Evolutionary conservation across 1,140 invertebrate species (phyloP), one percentile per base, ranked within the genome.

Genomic region (Drosophila sproati): DNA sequence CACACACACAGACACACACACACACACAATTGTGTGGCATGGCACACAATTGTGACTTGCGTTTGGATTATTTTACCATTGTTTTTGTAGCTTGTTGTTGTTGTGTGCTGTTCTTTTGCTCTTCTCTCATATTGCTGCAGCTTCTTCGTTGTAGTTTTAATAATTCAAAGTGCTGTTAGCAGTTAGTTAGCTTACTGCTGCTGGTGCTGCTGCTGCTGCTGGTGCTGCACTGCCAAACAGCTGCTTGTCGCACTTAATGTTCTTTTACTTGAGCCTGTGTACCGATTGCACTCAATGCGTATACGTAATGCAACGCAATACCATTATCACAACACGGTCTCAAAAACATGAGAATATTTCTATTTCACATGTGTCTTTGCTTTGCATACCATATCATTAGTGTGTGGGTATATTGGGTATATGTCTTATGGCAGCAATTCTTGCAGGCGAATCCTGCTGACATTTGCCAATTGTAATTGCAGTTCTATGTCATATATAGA

Each of bases 161-260:
- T 87, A 87, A 87, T 87, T 88, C 72, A 87, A 87, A 88, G 82
- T 82, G 82, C 82, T 82, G 80, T 70, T 72, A 48, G 54, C 45
- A 10, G 51, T 48, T 54, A 31, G 47, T 20, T 20, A 20, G 20
- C 20, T 20, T 20, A 20, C 20, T 41, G 39, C 39, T 41, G 39
- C 39, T 39, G 37, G 5, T 39, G 37, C 28, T 59, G 31, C 31
- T 10, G n/a, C 39, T 41, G 39, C 39, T 39, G 37, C 37, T 10
- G 37, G 10, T 59, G 31, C 31, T 10, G n/a, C 29, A 7, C 28
- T 45, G 56, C 56, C 48, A 54, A 61, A 70, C 50, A 12, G 34
- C 50, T 62, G 48, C 67, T 43, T 48, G 57, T 48, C 43, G 57
- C 5, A 47, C 34, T 48, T 35, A 60, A 73, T 43, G 52, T 83